A percentile compares a stretch with the other conserved stretches of the same genome.
Conservation (phyloP, 1,140 invertebrate genomes). For the Drosophila yakuba region DNA sequence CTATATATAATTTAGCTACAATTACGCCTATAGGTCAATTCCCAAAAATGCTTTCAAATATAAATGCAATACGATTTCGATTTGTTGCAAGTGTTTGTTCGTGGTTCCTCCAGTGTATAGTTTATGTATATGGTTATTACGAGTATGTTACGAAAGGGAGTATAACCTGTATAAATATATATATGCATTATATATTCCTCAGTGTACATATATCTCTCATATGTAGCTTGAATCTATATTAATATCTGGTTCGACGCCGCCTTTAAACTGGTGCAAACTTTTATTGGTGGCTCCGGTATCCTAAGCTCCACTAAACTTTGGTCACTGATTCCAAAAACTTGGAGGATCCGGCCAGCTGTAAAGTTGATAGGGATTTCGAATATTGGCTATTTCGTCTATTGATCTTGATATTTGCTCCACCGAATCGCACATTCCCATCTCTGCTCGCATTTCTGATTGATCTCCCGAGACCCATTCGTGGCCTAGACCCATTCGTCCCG, state of each 20-base stretch:
- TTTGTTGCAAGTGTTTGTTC: constrained; percentile 47
- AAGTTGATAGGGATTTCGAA: constrained; percentile 18
- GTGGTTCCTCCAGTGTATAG: constrained; percentile 55
- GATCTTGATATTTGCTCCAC: constrained; percentile 39
- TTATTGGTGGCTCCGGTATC: constrained; percentile 47
- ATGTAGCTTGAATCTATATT: constrained; percentile 36
- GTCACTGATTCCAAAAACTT: constrained; percentile 13
- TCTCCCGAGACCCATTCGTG: constrained; percentile 11
- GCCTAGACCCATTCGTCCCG: constrained; percentile 76
- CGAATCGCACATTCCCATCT: constrained; percentile 29
- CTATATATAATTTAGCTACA: constrained; percentile 68
- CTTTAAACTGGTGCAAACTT: constrained; percentile 45
- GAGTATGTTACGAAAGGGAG: constrained; percentile 48
- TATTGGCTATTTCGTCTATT: constrained; percentile 32
- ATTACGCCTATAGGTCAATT: constrained; percentile 79
- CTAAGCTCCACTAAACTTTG: not conserved
- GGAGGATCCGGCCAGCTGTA: constrained; percentile 7
- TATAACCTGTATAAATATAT: constrained; percentile 59
- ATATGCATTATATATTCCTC: constrained; percentile 21
- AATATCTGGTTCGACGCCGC: constrained; percentile 25
- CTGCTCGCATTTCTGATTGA: constrained; percentile 32
- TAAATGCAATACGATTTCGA: constrained; percentile 75
- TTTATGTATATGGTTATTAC: constrained; percentile 49
- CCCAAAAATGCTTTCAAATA: constrained; percentile 78
- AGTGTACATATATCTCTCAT: constrained; percentile 18